Evolutionary conservation across 2,113 vertebrate genomes (phyloP), one percentile per base, ranked within the genome.

Genomic region (Reinhardtius hippoglossoides): DNA sequence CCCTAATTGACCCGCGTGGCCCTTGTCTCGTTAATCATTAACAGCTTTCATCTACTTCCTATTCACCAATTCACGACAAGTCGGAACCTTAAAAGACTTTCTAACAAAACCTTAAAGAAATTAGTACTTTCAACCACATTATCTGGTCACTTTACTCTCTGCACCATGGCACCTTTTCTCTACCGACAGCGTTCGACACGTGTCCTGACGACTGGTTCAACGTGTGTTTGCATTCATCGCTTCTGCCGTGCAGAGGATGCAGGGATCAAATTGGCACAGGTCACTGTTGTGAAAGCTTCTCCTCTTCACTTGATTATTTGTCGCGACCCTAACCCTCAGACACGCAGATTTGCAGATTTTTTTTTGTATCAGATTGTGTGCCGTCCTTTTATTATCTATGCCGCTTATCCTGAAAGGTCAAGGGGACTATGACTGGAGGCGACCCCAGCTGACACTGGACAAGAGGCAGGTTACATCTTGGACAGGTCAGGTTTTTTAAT

Each of bases 11-110:
- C 76, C 69, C n/a, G 35, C 21, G 46, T 59, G 67, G 63, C 59
- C 55, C 61, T 71, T 54, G 23, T 69, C 71, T 84, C 68, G 76
- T 90, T 89, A 81, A 87, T 86, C 72, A 86, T 81, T 77, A 78
- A 82, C 42, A 21, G 48, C 75, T 86, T 84, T 73, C 71, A 63
- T 78, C 67, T 68, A 59, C 48, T 76, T 81, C 81, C 84, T 37
- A 67, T 84, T 87, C 75, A 73, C 55, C 44, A 9, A 64, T 83
- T 91, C 56, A 66, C 55, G 71, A 60, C 52, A 26, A 74, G 85
- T 74, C 50, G 15, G 66, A 84, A 77, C 64, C 59, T 73, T 72
- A 74, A 87, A 67, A 67, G 48, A 37, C 40, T 70, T 70, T 48
- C 65, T 8, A 50, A 78, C 35, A 4, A 71, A 83, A 67, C 46